These are phyloP conservation scores for Cephus rjabovi DNA, from an alignment of 2,888 invertebrate species.

Conservation along the genomic window DNA sequence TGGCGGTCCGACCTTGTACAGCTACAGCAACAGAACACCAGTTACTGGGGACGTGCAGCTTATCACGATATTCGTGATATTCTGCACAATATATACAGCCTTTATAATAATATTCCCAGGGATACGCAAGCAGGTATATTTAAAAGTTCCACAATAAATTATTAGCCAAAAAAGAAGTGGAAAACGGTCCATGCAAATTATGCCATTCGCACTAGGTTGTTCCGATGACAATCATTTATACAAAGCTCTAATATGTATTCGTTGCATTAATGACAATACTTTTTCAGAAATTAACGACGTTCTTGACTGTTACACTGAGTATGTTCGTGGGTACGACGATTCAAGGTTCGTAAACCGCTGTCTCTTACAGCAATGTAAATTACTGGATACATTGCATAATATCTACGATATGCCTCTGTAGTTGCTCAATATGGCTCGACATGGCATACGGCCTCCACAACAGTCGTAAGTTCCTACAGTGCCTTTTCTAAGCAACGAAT, in stretches of 20 bases:
- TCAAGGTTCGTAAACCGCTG: slow-evolving; percentile 76
- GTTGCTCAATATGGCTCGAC: slow-evolving; percentile 91
- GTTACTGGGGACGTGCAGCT: slow-evolving; percentile 94
- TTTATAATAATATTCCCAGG: slow-evolving; percentile 97
- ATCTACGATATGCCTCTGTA: slow-evolving; percentile 58
- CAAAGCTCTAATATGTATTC: background rate
- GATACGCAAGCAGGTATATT: slow-evolving; percentile 87
- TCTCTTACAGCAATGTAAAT: slow-evolving; percentile 5
- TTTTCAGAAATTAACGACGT: slow-evolving; percentile 90
- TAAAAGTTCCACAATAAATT: slow-evolving; percentile 2
- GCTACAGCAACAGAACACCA: slow-evolving; percentile 93
- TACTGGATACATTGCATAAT: slow-evolving; percentile 11
- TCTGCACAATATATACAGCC: slow-evolving; percentile 91
- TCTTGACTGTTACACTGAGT: slow-evolving; percentile 91
- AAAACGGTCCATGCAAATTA: background rate
- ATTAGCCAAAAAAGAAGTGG: background rate
- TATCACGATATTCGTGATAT: slow-evolving; percentile 86
- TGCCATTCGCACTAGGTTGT: background rate
- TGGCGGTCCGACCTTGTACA: slow-evolving; percentile 96
- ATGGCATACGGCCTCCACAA: slow-evolving; percentile 91
- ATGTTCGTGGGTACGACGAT: slow-evolving; percentile 94
- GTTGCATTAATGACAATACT: slow-evolving; percentile 33
- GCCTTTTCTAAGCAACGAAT: slow-evolving; percentile 92
- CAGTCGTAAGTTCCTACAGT: slow-evolving; percentile 87
- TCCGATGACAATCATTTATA: background rate